These are phyloP conservation scores for Trachemys scripta DNA, from an alignment of 2,113 vertebrate species.

Conservation along the genomic window DNA sequence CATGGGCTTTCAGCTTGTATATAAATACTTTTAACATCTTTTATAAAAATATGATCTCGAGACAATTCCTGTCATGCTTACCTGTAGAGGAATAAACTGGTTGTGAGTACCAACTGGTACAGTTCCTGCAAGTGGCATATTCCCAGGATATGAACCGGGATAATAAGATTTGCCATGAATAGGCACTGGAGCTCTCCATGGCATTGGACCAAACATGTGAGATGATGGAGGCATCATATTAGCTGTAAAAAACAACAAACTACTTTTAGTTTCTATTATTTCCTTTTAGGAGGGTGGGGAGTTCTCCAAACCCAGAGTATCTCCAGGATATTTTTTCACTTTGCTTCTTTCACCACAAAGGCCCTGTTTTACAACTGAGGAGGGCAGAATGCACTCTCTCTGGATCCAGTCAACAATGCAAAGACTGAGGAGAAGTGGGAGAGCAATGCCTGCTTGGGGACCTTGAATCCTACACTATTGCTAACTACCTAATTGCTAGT, in stretches of 20 bases:
- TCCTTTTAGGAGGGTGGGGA: background rate
- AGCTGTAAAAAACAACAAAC: constrained; percentile 71
- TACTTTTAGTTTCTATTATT: background rate
- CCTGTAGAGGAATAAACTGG: constrained; percentile 97
- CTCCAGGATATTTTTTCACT: background rate
- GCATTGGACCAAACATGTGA: constrained; percentile 83
- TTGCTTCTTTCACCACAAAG: background rate
- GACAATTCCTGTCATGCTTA: constrained; percentile 64
- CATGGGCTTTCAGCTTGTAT: background rate
- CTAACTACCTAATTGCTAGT: background rate
- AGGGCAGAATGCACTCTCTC: background rate
- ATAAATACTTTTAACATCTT: background rate
- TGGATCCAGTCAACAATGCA: background rate
- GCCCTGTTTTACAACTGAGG: background rate
- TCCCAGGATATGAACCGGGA: constrained; percentile 84
- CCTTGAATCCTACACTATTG: background rate
- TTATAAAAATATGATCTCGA: background rate
- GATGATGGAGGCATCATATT: constrained; percentile 86
- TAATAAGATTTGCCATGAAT: constrained; percentile 86
- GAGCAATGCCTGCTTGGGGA: background rate
- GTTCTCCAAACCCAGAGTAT: background rate
- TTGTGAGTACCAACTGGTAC: constrained; percentile 88
- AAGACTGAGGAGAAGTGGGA: background rate
- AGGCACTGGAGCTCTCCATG: constrained; percentile 86
- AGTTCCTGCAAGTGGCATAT: constrained; percentile 72